phyloP scores from a whole-genome alignment of 2,888 invertebrate genomes.

The Eugnorisma glareosa region DNA sequence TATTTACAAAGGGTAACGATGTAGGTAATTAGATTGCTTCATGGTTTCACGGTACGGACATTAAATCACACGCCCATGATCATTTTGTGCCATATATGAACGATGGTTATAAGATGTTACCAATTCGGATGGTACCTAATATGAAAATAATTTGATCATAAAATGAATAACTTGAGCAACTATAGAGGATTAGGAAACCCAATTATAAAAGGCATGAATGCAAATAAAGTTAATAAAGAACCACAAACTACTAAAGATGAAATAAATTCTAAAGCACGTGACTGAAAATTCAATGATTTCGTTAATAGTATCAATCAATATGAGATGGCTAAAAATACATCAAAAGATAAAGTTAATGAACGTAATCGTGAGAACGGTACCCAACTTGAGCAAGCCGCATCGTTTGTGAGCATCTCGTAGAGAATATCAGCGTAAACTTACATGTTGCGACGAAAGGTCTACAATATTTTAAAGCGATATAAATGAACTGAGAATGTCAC shows the following conservation, averaged over 20 bases:
- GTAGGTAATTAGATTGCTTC: conserved; percentile 63
- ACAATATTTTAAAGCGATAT: conserved; percentile 47
- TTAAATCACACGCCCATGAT: conserved; percentile 40
- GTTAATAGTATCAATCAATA: conserved; percentile 47
- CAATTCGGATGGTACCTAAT: conserved; percentile 7
- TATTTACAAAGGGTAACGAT: conserved; percentile 63
- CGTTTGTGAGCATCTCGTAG: conserved; percentile 48
- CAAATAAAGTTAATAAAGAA: conserved; percentile 24
- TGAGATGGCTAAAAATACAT: conserved; percentile 52
- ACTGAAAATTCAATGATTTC: conserved; percentile 26
- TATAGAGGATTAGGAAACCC: conserved; percentile 11
- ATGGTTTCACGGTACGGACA: conserved; percentile 47
- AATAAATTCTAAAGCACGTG: conserved; percentile 21
- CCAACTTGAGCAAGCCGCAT: conserved; percentile 52
- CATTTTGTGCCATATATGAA: conserved; percentile 28
- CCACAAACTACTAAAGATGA: background rate
- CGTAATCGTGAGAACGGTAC: conserved; percentile 63
- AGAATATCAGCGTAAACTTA: conserved; percentile 48
- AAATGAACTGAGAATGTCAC: conserved; percentile 10
- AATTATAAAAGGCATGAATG: conserved; percentile 24
- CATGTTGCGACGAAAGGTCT: conserved; percentile 59
- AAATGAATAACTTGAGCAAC: conserved; percentile 12
- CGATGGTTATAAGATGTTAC: background rate
- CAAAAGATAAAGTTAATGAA: conserved; percentile 56
- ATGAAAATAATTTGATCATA: conserved; percentile 19